These are phyloP conservation scores for Pseudolaguvia tuberculata DNA, from an alignment of 2,113 vertebrate genomes.

Conservation along the genomic window DNA sequence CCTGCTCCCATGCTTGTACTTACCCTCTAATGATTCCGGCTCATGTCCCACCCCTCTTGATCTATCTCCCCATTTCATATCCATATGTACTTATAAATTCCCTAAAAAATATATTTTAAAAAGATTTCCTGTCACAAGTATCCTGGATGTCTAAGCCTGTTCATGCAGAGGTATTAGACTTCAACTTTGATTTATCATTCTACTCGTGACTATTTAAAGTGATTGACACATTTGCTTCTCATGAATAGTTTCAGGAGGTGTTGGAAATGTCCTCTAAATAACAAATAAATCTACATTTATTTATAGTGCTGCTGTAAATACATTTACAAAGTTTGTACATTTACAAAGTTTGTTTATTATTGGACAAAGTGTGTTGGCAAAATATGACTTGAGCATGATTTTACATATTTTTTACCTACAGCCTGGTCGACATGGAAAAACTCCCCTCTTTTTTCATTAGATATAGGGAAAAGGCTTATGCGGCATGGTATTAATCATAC, in stretches of 20 bases:
- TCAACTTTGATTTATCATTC: not conserved
- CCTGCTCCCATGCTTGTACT: too few species aligned
- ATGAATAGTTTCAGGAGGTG: not conserved
- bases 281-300: not conserved
- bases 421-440: conserved; percentile 8
- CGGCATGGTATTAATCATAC: conserved; percentile 41
- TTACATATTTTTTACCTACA: conserved; percentile 6
- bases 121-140: not conserved
- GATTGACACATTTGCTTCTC: not conserved
- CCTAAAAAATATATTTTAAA: too few species aligned
- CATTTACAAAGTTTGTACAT: not conserved
- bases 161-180: not conserved
- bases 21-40: too few species aligned
- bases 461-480: conserved; percentile 18
- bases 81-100: too few species aligned
- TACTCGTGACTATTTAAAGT: not conserved
- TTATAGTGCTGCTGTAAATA: not conserved
- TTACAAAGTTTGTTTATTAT: not conserved
- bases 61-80: too few species aligned
- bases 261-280: too few species aligned
- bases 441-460: not conserved
- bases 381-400: not conserved
- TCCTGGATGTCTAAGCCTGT: not conserved
- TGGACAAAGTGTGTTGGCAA: not conserved
- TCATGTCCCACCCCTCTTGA: too few species aligned